Evolutionary conservation across 2,797 vertebrate genomes (phyloP).

Genomic region (Diplodus puntazzo): DNA sequence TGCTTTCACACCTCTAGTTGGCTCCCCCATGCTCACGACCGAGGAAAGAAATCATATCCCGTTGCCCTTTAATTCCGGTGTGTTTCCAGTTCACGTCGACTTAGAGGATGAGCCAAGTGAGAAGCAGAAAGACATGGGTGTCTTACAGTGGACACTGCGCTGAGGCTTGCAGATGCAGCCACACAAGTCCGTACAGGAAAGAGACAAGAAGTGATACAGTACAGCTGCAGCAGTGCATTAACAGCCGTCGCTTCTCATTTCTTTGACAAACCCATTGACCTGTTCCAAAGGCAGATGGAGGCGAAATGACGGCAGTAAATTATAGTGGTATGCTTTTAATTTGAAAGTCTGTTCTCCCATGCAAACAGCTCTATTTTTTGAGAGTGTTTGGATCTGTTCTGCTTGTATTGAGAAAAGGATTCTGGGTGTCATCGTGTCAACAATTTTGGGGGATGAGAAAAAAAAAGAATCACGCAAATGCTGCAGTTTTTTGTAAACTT

Average conservation of each 20-base stretch:
- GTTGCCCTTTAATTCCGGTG: not conserved
- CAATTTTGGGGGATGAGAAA: constrained; percentile 31
- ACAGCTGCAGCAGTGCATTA: constrained; percentile 48
- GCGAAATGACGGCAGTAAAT: constrained; percentile 54
- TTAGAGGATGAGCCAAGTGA: not conserved
- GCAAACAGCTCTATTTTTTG: constrained; percentile 19
- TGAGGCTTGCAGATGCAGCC: not conserved
- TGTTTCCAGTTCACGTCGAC: not conserved
- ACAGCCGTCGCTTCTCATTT: constrained; percentile 53
- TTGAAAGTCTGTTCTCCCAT: constrained; percentile 41
- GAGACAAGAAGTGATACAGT: constrained; percentile 5
- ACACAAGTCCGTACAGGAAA: constrained; percentile 9
- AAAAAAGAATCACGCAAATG: constrained; percentile 1
- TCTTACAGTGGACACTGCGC: not conserved
- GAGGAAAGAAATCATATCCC: not conserved
- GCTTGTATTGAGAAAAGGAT: constrained; percentile 3
- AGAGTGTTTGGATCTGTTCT: not conserved
- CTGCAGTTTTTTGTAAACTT: not conserved
- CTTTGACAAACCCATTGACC: constrained; percentile 62
- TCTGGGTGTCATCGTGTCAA: constrained; percentile 16
- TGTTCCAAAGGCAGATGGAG: constrained; percentile 64
- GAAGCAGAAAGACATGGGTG: not conserved
- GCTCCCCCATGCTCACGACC: not conserved
- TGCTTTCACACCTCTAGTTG: not conserved
- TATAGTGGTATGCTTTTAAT: constrained; percentile 54